phyloP scores from a whole-genome alignment of 1,140 invertebrate species.

The Nasonia giraulti region DNA sequence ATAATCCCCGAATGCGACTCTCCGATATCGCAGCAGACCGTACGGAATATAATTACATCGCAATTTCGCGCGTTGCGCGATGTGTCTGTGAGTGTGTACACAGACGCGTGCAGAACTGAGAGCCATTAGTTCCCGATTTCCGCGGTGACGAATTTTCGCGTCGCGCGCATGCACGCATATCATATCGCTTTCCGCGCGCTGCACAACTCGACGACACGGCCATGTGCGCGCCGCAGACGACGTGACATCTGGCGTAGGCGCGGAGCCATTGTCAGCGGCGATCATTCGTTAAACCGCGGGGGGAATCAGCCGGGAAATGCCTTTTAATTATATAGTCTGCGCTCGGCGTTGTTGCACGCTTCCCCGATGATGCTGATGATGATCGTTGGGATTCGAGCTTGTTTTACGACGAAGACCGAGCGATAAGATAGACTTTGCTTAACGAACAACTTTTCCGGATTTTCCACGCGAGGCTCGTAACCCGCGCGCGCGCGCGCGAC shows the following conservation, averaged over 20 bases:
- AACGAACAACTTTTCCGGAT: background rate
- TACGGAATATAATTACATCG: background rate
- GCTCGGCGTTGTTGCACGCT: background rate
- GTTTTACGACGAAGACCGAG: background rate
- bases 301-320: background rate
- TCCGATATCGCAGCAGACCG: background rate
- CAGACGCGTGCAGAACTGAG: background rate
- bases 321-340: background rate
- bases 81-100: too few species aligned
- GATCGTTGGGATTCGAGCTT: background rate
- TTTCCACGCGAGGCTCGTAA: background rate
- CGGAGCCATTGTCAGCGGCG: background rate
- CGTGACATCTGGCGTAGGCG: background rate
- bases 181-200: background rate
- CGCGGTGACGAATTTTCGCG: conserved; percentile 34
- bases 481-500: background rate
- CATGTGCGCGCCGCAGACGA: background rate
- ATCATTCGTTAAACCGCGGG: conserved; percentile 16
- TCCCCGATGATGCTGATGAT: too few species aligned
- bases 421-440: background rate
- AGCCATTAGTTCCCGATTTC: conserved; percentile 40
- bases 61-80: background rate
- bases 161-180: conserved; percentile 1
- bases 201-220: background rate
- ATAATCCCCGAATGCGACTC: background rate